These are phyloP conservation scores for Brachionus koreanus DNA, from an alignment of 1,140 invertebrate genomes.

Conservation along the genomic window DNA sequence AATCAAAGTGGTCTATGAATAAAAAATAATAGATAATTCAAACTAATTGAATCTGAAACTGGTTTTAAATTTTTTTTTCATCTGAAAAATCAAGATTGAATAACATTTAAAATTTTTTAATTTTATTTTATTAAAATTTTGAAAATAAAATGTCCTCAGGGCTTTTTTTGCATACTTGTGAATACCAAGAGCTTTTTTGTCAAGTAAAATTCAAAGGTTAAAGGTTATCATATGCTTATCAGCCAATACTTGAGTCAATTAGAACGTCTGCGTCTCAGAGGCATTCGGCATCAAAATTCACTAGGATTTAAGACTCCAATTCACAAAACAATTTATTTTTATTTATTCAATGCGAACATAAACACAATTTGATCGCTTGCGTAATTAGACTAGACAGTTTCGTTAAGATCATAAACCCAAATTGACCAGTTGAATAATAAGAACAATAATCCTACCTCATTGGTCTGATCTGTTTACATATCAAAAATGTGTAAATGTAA, in stretches of 20 bases:
- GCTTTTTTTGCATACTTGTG: background rate
- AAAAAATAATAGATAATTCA: too few relatives aligned
- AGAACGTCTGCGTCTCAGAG: background rate
- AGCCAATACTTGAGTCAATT: background rate
- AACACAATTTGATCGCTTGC: background rate
- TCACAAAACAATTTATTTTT: background rate
- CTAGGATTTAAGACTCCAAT: background rate
- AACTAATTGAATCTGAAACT: too few relatives aligned
- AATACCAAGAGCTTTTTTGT: too few relatives aligned
- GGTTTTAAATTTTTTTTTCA: too few relatives aligned
- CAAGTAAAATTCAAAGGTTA: background rate
- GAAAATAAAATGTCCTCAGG: too few relatives aligned
- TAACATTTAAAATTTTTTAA: too few relatives aligned
- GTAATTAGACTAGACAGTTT: background rate
- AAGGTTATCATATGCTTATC: background rate
- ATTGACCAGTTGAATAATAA: background rate
- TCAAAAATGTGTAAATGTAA: background rate
- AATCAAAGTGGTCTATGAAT: too few relatives aligned
- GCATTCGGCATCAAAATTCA: background rate
- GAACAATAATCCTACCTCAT: background rate
- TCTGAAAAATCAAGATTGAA: too few relatives aligned
- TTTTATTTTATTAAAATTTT: too few relatives aligned
- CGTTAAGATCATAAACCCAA: background rate
- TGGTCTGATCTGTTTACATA: background rate
- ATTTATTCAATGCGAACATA: background rate